phyloP scores from a whole-genome alignment of 1,140 invertebrate genomes.

The Triops cancriformis region DNA sequence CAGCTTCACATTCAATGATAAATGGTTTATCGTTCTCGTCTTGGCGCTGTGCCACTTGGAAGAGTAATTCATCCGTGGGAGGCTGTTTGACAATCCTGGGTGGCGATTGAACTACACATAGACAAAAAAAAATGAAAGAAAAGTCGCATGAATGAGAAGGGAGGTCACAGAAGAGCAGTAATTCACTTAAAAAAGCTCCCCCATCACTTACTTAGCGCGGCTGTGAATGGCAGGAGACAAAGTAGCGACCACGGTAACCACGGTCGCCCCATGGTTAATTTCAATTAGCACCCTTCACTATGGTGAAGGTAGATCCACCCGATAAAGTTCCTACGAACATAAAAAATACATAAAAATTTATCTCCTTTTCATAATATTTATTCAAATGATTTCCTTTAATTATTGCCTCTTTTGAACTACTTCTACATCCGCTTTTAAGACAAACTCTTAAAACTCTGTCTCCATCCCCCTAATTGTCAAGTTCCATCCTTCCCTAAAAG shows the following conservation, averaged over 20 bases:
- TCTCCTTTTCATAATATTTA: no score
- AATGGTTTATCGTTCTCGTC: constrained; percentile 88
- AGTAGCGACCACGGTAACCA: neutral
- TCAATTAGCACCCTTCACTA: no score
- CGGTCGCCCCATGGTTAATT: neutral
- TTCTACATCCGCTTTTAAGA: no score
- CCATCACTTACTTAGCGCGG: neutral
- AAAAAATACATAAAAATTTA: no score
- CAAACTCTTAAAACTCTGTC: no score
- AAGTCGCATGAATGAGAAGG: no score
- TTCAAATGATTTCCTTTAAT: no score
- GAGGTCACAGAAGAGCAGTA: neutral
- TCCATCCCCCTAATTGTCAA: no score
- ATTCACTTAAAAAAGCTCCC: neutral
- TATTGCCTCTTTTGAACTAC: no score
- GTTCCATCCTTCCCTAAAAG: no score
- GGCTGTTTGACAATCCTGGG: constrained; percentile 84
- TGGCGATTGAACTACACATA: constrained; percentile 57
- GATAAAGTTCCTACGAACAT: no score
- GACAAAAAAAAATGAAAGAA: neutral
- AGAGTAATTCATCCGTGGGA: constrained; percentile 76
- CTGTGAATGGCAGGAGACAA: constrained; percentile 9
- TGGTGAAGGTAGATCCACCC: no score
- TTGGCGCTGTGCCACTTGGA: constrained; percentile 69
- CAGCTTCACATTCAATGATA: constrained; percentile 88